Evolutionary conservation across 2,113 vertebrate genomes (phyloP), one percentile per base, ranked within the genome.

Genomic region (Serinus canaria): DNA sequence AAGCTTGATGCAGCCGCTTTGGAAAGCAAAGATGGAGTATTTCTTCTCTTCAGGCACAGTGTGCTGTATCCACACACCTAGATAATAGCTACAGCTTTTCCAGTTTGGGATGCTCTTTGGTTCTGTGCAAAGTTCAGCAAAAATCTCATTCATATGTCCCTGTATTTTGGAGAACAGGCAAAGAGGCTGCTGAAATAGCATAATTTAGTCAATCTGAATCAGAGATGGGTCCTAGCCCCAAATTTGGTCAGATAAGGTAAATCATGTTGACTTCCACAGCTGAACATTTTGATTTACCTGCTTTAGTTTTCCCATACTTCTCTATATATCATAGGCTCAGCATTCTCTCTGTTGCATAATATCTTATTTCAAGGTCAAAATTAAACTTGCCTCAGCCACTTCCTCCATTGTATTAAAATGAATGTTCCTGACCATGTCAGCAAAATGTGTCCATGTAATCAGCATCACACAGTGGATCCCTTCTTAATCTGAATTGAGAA

Each of bases 111-210:
- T 69, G 5, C 9, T 69, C 31, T 35, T 25, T 37, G 27, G 33
- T 56, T 83, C 56, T 63, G 1, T 50, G 64, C 35, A 28, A 19
- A 20, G 18, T 11, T 49, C 22, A 56, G 28, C 44, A 49, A 53
- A 69, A n/a, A 37, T 76, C 22, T 82, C 0, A 0, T 24, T 82
- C 9, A 0, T 33, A 5, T 64, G 79, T 30, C 30, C 14, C n/a
- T 75, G 27, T 41, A 15, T 49, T 75, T 56, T 76, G 15, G 44
- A 76, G 37, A 25, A 49, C 19, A 72, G 15, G 11, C 31, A 10
- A 68, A 60, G 35, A 67, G 17, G 18, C 23, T 75, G 47, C 39
- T 90, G 47, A 53, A 78, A n/a, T 50, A 17, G 4, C 28, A 6
- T 55, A 1, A 5, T 37, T 74, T 28, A n/a, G 31, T 66, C 28